A percentile compares a stretch with the other conserved stretches of the same genome.
phyloP scores from a whole-genome alignment of 2,888 invertebrate genomes.

The Thera britannica region DNA sequence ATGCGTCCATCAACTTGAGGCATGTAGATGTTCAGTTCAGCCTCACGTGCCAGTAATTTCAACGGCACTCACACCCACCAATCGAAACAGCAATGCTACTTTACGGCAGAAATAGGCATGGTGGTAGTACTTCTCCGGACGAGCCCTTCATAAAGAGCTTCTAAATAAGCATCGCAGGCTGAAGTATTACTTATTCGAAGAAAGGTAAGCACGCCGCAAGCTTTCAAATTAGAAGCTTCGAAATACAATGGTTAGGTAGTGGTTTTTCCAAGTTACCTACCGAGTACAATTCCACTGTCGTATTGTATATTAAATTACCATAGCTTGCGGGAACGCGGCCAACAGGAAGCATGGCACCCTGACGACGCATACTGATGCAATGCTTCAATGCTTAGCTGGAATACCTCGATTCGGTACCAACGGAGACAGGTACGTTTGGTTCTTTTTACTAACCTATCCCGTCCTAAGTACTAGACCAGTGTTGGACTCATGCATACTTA shows the following conservation, averaged over 20 bases:
- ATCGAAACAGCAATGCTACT: too few relatives aligned
- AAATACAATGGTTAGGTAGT: constrained; percentile 47
- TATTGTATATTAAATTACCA: constrained; percentile 76
- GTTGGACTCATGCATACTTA: too few relatives aligned
- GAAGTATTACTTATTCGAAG: constrained; percentile 27
- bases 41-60: too few relatives aligned
- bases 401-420: constrained; percentile 12
- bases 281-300: constrained; percentile 58
- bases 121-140: too few relatives aligned
- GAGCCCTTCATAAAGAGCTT: background rate
- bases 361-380: constrained; percentile 72
- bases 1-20: too few relatives aligned
- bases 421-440: too few relatives aligned
- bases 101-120: too few relatives aligned
- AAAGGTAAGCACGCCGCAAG: constrained; percentile 36
- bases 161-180: background rate
- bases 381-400: constrained; percentile 43
- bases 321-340: constrained; percentile 74
- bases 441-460: too few relatives aligned
- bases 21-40: too few relatives aligned
- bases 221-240: constrained; percentile 39
- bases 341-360: constrained; percentile 68
- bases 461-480: too few relatives aligned
- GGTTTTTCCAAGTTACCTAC: constrained; percentile 60
- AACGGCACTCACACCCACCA: too few relatives aligned